Evolutionary conservation across 2,888 invertebrate genomes (phyloP).

Genomic region (Arctia plantaginis): DNA sequence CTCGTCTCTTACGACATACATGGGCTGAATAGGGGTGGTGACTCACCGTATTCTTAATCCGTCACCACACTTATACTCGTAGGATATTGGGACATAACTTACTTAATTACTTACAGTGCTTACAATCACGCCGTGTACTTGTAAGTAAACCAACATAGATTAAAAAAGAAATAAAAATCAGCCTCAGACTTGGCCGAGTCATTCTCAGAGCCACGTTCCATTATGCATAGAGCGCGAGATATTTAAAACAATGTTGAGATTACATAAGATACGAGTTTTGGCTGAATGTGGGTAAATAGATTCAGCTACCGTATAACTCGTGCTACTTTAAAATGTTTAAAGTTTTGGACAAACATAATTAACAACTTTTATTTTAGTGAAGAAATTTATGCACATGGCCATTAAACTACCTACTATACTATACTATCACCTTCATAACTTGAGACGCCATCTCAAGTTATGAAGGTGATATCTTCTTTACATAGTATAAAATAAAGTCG

Average conservation of each 20-base stretch:
- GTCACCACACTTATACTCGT: too few relatives aligned
- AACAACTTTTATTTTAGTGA: conserved; percentile 5
- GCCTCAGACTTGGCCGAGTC: conserved; percentile 24
- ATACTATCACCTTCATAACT: too few relatives aligned
- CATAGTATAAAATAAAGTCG: too few relatives aligned
- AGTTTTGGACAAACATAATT: conserved; percentile 5
- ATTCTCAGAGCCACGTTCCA: conserved; percentile 31
- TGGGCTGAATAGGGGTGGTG: too few relatives aligned
- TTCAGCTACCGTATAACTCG: conserved; percentile 40
- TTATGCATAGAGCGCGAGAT: conserved; percentile 39
- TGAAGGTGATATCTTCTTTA: too few relatives aligned
- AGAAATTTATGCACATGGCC: background rate
- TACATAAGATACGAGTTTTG: conserved; percentile 38
- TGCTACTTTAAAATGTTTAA: conserved; percentile 34
- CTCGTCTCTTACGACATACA: too few relatives aligned
- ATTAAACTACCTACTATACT: too few relatives aligned
- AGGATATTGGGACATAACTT: too few relatives aligned
- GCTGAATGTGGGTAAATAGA: conserved; percentile 40
- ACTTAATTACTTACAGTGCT: too few relatives aligned
- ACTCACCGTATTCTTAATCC: too few relatives aligned
- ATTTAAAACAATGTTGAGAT: conserved; percentile 38
- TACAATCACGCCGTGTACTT: too few relatives aligned
- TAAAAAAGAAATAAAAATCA: conserved; percentile 2
- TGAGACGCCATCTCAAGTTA: too few relatives aligned
- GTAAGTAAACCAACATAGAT: background rate